Percentiles rank a stretch among this genome's conserved stretches.
Conservation (phyloP, 2,888 invertebrate species). For the Diaprepes abbreviatus region DNA sequence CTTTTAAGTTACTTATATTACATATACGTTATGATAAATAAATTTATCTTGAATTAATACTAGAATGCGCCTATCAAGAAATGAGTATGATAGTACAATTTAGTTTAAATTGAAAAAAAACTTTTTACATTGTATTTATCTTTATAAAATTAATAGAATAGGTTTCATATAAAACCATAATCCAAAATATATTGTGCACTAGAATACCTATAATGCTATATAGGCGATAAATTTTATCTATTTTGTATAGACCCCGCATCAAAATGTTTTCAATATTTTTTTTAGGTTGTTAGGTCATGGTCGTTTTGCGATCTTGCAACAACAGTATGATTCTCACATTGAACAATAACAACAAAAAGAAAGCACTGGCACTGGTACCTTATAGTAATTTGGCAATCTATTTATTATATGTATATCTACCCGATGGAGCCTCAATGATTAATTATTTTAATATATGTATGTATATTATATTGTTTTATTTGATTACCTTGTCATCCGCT, state of each 20-base stretch:
- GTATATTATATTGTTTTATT: not conserved
- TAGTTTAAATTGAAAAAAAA: too few species aligned
- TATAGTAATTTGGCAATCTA: conserved; percentile 6
- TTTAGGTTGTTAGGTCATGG: conserved; percentile 39
- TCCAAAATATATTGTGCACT: too few species aligned
- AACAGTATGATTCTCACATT: conserved; percentile 2
- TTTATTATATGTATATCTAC: not conserved
- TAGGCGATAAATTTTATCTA: not conserved
- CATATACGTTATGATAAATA: too few species aligned
- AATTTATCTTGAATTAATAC: too few species aligned
- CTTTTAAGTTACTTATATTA: too few species aligned
- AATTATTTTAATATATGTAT: not conserved
- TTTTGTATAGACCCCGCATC: conserved; percentile 16
- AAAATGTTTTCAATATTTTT: conserved; percentile 22
- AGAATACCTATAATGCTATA: conserved; percentile 11
- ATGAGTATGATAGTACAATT: too few species aligned
- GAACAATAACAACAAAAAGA: conserved; percentile 5
- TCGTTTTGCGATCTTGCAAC: conserved; percentile 20
- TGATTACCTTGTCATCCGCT: not conserved
- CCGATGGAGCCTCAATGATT: not conserved
- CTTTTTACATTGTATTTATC: too few species aligned
- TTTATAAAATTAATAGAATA: not conserved
- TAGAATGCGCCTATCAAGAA: too few species aligned
- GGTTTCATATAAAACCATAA: too few species aligned
- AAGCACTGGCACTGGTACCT: not conserved